phyloP scores from a whole-genome alignment of 2,888 invertebrate species.

The Muschampia plurimacula region DNA sequence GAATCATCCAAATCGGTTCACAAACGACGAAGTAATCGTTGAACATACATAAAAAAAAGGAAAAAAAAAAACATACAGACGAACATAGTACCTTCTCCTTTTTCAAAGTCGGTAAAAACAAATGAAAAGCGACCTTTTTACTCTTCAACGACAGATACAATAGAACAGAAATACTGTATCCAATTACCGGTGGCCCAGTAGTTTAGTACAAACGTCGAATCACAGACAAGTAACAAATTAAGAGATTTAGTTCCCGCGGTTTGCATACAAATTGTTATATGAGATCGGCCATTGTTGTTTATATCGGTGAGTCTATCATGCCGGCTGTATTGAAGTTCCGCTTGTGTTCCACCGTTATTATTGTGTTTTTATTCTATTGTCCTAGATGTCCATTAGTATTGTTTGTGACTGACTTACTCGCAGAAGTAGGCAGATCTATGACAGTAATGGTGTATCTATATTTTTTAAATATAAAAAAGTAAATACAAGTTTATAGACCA shows the following conservation, averaged over 20 bases:
- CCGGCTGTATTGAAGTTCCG: slow-evolving; percentile 57
- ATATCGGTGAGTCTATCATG: slow-evolving; percentile 57
- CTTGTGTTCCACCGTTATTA: slow-evolving; percentile 46
- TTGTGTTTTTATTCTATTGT: slow-evolving; percentile 36
- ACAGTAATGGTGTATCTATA: too few species aligned
- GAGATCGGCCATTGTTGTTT: slow-evolving; percentile 68
- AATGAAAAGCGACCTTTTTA: too few species aligned
- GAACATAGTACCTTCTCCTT: too few species aligned
- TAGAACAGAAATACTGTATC: slow-evolving; percentile 28
- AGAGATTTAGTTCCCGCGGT: slow-evolving; percentile 56
- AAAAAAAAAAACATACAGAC: too few species aligned
- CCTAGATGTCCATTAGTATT: slow-evolving; percentile 20
- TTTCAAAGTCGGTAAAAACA: too few species aligned
- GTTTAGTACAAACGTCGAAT: slow-evolving; percentile 56
- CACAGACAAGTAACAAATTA: slow-evolving; percentile 62
- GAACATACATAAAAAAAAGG: too few species aligned
- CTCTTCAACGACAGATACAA: background rate
- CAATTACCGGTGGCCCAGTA: slow-evolving; percentile 37
- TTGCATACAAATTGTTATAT: slow-evolving; percentile 78
- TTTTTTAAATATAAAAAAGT: too few species aligned
- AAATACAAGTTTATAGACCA: too few species aligned
- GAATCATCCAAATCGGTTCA: too few species aligned
- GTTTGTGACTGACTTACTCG: background rate
- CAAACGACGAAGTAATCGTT: too few species aligned
- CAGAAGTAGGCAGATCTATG: too few species aligned